Conservation (phyloP, 2,113 vertebrate species). For the Ginglymostoma cirratum region DNA sequence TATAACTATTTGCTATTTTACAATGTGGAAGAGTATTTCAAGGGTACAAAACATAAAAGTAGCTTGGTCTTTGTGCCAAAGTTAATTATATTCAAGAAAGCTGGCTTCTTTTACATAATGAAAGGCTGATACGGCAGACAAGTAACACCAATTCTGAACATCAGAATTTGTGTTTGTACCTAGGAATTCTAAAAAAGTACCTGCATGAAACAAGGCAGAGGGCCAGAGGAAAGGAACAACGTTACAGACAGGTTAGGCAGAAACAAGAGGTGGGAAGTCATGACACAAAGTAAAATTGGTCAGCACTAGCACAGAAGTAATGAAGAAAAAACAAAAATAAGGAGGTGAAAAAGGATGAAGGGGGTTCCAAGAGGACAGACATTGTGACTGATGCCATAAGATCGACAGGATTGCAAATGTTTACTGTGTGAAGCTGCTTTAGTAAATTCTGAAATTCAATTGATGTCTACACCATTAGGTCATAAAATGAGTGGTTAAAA, state of each 20-base stretch:
- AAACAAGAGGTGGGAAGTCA: not conserved
- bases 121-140: not conserved
- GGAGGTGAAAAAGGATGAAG: not conserved
- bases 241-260: not conserved
- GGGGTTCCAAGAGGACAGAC: not conserved
- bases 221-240: not conserved
- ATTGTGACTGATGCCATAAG: not conserved
- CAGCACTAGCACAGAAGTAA: not conserved
- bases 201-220: not conserved
- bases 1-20: not conserved
- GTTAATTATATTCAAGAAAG: not conserved
- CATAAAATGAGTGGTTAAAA: not conserved
- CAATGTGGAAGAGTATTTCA: not conserved
- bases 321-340: not conserved
- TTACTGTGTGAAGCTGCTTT: not conserved
- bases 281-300: not conserved
- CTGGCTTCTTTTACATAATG: not conserved
- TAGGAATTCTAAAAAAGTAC: not conserved
- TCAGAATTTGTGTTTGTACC: not conserved
- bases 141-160: not conserved
- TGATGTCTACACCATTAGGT: not conserved
- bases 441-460: not conserved
- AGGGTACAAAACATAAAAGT: not conserved
- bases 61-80: not conserved
- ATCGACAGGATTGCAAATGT: not conserved